A percentile compares a stretch with the other conserved stretches of the same genome.
These are phyloP conservation scores for Hemithea aestivaria DNA, from an alignment of 2,888 invertebrate genomes.

Conservation along the genomic window DNA sequence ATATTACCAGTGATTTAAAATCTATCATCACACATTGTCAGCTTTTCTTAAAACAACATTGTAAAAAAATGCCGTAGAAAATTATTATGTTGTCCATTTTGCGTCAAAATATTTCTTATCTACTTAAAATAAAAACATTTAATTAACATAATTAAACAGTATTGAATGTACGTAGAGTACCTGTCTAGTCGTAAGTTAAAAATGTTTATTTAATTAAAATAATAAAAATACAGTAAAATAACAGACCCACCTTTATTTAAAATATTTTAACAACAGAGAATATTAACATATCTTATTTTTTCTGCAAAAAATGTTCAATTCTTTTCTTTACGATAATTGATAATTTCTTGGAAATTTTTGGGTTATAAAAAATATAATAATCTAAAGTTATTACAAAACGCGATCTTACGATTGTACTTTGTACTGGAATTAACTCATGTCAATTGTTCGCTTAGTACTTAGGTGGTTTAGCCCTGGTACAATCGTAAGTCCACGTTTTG, in stretches of 20 bases:
- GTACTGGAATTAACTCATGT: no score
- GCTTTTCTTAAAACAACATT: neutral
- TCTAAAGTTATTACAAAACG: no score
- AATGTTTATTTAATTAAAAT: slow-evolving; percentile 39
- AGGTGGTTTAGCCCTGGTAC: no score
- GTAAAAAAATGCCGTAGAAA: no score
- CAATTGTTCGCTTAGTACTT: no score
- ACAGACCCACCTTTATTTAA: slow-evolving; percentile 48
- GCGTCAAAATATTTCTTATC: neutral
- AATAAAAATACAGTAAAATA: slow-evolving; percentile 26
- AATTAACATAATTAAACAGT: slow-evolving; percentile 47
- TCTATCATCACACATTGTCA: neutral
- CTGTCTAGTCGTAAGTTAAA: slow-evolving; percentile 74
- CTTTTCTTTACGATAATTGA: slow-evolving; percentile 14
- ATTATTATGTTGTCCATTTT: no score
- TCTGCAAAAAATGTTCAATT: slow-evolving; percentile 21
- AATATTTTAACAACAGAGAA: slow-evolving; percentile 12
- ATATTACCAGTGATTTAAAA: slow-evolving; percentile 8
- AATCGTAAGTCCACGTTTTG: no score
- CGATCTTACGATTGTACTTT: no score
- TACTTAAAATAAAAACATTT: neutral
- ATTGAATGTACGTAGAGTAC: slow-evolving; percentile 73
- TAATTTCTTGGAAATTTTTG: no score
- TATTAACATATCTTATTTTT: slow-evolving; percentile 23
- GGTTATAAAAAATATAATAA: no score